Percentiles rank a stretch among this genome's conserved stretches.
These are phyloP conservation scores for Elachura formosa DNA, from an alignment of 2,113 vertebrate genomes.

Conservation along the genomic window DNA sequence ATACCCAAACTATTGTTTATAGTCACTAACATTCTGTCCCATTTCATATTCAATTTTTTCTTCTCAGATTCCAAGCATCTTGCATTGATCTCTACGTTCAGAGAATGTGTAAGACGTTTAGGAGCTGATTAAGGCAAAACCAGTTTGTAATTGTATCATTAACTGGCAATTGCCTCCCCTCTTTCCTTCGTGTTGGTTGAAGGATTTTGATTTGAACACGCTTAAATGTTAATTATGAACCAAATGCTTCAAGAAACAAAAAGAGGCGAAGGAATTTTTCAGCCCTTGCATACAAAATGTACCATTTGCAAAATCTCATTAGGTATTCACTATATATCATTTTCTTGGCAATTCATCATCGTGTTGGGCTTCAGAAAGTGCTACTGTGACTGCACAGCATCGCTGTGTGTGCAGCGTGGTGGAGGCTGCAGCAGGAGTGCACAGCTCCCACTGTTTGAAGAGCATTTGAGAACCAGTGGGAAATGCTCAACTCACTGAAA, in stretches of 20 bases:
- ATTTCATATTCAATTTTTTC: not conserved
- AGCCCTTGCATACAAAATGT: not conserved
- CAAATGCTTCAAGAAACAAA: slow-evolving; percentile 14
- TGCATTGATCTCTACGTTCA: not conserved
- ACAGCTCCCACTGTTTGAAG: accelerated
- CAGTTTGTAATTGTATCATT: slow-evolving; percentile 40
- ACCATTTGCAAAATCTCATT: not conserved
- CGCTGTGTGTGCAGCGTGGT: accelerated
- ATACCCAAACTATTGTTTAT: not conserved
- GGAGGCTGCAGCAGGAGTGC: not conserved
- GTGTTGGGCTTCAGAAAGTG: not conserved
- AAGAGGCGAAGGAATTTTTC: not conserved
- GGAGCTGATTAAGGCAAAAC: slow-evolving; percentile 13
- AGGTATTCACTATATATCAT: accelerated
- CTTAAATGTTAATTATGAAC: slow-evolving; percentile 40
- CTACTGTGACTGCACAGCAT: accelerated
- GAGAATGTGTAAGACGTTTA: not conserved
- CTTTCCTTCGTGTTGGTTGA: not conserved
- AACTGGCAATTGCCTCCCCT: slow-evolving; percentile 10
- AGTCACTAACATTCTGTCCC: not conserved
- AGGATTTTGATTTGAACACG: not conserved
- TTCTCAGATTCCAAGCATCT: not conserved
- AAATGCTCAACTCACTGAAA: not conserved
- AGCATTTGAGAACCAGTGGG: not conserved
- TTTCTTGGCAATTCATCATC: accelerated